Percentiles rank a stretch among this genome's conserved stretches.
These are phyloP conservation scores for Gadus macrocephalus DNA, from an alignment of 2,113 vertebrate species.

Conservation along the genomic window DNA sequence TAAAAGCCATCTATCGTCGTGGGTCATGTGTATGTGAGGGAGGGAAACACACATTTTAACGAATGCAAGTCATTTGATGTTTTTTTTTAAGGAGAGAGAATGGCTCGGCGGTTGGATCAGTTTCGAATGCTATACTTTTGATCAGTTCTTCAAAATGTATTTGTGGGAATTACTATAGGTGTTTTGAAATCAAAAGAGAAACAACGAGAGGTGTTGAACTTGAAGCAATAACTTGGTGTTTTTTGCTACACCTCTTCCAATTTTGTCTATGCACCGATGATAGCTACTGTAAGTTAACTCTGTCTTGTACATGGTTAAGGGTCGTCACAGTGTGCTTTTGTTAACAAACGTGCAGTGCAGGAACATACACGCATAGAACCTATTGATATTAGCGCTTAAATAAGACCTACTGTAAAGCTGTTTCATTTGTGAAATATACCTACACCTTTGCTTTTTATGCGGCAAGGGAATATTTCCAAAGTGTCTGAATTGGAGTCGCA, in stretches of 20 bases:
- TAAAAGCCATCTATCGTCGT: conserved; percentile 66
- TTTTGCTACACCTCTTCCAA: conserved; percentile 64
- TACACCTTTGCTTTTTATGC: conserved; percentile 34
- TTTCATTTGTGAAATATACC: conserved; percentile 52
- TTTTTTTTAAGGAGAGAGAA: conserved; percentile 50
- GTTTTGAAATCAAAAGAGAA: conserved; percentile 70
- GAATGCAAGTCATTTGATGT: conserved; percentile 46
- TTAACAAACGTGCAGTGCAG: conserved; percentile 62
- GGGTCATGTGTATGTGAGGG: conserved; percentile 47
- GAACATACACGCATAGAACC: conserved; percentile 55
- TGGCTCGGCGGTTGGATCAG: conserved; percentile 64
- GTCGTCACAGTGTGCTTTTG: conserved; percentile 62
- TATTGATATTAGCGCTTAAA: conserved; percentile 52
- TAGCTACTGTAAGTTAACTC: conserved; percentile 69
- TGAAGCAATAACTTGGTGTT: conserved; percentile 79
- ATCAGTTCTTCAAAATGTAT: conserved; percentile 59
- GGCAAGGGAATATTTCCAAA: conserved; percentile 22
- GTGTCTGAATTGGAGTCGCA: conserved; percentile 45
- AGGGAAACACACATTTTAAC: conserved; percentile 58
- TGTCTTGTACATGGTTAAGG: conserved; percentile 66
- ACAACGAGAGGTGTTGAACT: conserved; percentile 62
- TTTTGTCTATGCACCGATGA: conserved; percentile 76
- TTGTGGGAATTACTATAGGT: conserved; percentile 60
- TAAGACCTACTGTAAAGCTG: conserved; percentile 48
- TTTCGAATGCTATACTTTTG: conserved; percentile 76